These are phyloP conservation scores for Raphicerus campestris DNA, from an alignment of 2,113 vertebrate species.

Conservation along the genomic window DNA sequence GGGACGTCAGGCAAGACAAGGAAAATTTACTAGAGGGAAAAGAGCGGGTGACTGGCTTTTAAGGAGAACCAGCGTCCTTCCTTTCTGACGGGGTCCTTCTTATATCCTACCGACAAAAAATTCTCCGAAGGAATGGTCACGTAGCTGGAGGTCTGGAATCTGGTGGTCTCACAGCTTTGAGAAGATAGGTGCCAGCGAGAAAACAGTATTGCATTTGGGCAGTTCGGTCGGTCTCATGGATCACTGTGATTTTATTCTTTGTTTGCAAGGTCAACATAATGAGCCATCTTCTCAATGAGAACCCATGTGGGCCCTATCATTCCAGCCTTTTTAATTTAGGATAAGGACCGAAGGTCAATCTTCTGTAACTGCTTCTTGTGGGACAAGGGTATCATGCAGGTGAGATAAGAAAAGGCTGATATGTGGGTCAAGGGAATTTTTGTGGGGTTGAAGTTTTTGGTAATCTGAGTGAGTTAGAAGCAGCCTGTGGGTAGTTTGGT, in stretches of 20 bases:
- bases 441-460: no score
- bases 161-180: background rate
- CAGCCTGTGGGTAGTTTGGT: no score
- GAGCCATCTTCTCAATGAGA: background rate
- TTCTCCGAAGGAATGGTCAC: background rate
- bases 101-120: background rate
- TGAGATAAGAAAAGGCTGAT: no score
- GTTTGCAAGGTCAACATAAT: accelerated
- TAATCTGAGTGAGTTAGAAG: no score
- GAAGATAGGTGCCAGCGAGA: background rate
- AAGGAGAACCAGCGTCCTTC: background rate
- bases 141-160: background rate
- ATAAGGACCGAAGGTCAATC: no score
- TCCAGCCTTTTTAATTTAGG: no score
- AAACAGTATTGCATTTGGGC: background rate
- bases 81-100: background rate
- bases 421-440: no score
- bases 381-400: no score
- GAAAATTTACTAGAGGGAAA: no score
- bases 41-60: background rate
- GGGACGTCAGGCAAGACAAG: no score
- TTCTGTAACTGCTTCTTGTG: no score
- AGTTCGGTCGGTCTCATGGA: background rate
- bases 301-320: background rate
- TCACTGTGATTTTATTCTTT: background rate